A percentile compares a stretch with the other conserved stretches of the same genome.
Evolutionary conservation across 2,113 vertebrate genomes (phyloP).

Genomic region (Cryptotis parvus): DNA sequence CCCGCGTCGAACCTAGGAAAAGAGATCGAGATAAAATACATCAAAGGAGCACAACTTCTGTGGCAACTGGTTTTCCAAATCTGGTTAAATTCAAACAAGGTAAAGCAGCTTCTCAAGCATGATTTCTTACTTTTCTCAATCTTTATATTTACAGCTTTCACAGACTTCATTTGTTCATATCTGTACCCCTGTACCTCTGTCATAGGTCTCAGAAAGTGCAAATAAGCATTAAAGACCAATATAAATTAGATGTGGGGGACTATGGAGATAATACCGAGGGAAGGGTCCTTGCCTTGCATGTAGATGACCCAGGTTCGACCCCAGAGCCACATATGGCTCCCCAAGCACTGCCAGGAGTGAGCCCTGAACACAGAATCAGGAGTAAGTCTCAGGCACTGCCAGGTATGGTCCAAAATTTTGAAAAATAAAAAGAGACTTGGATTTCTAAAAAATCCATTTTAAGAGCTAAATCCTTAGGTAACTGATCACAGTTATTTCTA

Average conservation of each 20-base stretch:
- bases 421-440: too few species aligned
- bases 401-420: too few species aligned
- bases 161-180: neutral
- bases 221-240: neutral
- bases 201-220: neutral
- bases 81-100: conserved; percentile 29
- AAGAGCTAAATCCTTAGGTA: too few species aligned
- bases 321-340: too few species aligned
- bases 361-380: too few species aligned
- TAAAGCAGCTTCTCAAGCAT: neutral
- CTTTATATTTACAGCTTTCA: neutral
- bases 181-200: neutral
- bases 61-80: neutral
- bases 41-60: neutral
- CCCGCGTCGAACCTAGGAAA: conserved; percentile 94
- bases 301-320: too few species aligned
- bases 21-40: neutral
- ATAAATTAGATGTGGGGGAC: neutral
- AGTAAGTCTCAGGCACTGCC: too few species aligned
- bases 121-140: conserved; percentile 5
- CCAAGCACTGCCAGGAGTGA: too few species aligned
- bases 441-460: conserved; percentile 8
- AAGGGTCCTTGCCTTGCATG: too few species aligned
- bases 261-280: too few species aligned
- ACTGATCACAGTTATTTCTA: too few species aligned